A percentile compares a stretch with the other conserved stretches of the same genome.
phyloP scores from a whole-genome alignment of 2,797 vertebrate species.

The Prionace glauca region DNA sequence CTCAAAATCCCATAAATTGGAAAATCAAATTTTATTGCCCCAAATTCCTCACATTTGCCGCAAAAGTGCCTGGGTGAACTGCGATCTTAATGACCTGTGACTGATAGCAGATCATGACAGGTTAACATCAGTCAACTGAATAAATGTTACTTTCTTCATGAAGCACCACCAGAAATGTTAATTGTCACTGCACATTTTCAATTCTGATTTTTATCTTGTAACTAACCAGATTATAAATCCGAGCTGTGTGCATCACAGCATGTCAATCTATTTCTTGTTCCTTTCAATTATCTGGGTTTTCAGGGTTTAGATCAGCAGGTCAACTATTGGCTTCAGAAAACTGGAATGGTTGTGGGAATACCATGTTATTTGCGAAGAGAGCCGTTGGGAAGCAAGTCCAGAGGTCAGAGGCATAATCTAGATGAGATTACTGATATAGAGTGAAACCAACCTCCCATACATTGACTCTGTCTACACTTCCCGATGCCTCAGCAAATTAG shows the following conservation, averaged over 20 bases:
- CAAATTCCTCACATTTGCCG: not conserved
- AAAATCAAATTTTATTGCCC: not conserved
- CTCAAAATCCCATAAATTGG: not conserved
- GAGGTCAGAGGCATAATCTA: not conserved
- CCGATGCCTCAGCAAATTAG: too few relatives aligned
- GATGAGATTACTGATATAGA: not conserved
- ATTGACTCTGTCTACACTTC: too few relatives aligned
- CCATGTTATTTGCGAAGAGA: not conserved
- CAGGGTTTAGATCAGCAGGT: not conserved
- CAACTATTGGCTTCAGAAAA: not conserved
- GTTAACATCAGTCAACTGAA: too few relatives aligned
- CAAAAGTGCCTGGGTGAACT: not conserved
- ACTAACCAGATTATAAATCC: not conserved
- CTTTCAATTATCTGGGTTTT: not conserved
- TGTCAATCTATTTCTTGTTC: not conserved
- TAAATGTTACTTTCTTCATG: not conserved
- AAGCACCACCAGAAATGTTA: not conserved
- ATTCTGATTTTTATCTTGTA: not conserved
- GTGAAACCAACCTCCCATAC: not conserved
- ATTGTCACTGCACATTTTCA: not conserved
- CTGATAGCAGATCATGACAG: not conserved
- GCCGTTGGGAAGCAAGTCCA: not conserved
- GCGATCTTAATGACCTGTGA: not conserved
- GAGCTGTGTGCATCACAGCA: not conserved
- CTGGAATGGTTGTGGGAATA: not conserved